Evolutionary conservation across 2,113 vertebrate species (phyloP), one percentile per base, ranked within the genome.

Genomic region (Leptosomus discolor): DNA sequence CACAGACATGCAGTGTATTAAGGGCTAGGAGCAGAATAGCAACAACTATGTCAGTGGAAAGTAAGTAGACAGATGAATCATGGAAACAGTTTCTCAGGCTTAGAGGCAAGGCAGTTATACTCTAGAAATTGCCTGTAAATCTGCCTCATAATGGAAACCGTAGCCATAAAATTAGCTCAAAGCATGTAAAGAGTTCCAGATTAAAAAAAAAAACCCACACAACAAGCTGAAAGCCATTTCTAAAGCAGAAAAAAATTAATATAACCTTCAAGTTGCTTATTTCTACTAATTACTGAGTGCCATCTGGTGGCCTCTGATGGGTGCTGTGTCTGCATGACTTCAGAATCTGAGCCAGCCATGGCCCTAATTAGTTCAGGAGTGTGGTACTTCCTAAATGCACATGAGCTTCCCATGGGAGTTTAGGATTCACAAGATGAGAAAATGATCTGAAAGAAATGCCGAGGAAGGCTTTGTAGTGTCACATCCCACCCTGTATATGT

Each of bases 31-130:
- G 63, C 74, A 92, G 63, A 79, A 65, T 12, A 91, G 57, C 84
- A 87, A 37, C 61, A 89, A 12, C 54, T 75, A 48, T 95, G 94
- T 94, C 95, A 94, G 80, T 96, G 97, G 94, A 96, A 96, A 97
- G 53, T 87, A 82, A 82, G 88, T 81, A 94, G 91, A 84, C 39
- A 92, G 88, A 92, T 97, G 95, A 94, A 89, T 92, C 80, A 92
- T 58, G 77, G 91, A 94, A 97, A 95, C 56, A 45, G 45, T 95
- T 91, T 94, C 89, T 95, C 65, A 73, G 30, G 43, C 70, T 8
- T 12, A 80, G 68, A 86, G 69, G 50, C 61, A 87, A 92, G 53
- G 84, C 74, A 85, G 24, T 64, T 81, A 41, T 3, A 26, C 17
- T 61, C 45, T 50, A 79, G 91, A 89, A 92, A 73, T 45, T 67